These are phyloP conservation scores for Drosophila repleta DNA, from an alignment of 1,140 invertebrate genomes.

Conservation along the genomic window DNA sequence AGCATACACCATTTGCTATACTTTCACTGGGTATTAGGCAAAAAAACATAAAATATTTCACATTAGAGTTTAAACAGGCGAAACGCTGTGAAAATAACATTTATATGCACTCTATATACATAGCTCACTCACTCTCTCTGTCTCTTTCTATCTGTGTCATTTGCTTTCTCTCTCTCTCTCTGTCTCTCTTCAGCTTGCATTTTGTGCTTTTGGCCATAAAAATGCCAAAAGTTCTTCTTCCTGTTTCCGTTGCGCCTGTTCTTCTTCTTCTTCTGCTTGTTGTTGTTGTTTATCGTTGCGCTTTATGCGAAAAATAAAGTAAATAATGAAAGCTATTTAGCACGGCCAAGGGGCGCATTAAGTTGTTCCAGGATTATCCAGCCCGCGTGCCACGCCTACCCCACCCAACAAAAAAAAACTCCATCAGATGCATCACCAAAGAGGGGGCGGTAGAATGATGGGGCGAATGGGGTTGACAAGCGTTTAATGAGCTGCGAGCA, in stretches of 20 bases:
- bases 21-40: neutral
- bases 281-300: constrained; percentile 17
- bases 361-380: constrained; percentile 62
- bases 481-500: constrained; percentile 72
- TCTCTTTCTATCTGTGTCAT: neutral
- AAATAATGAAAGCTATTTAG: constrained; percentile 81
- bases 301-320: constrained; percentile 66
- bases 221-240: constrained; percentile 49
- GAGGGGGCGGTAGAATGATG: neutral
- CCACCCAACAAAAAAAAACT: constrained; percentile 50
- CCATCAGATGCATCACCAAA: constrained; percentile 33
- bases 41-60: constrained; percentile 9
- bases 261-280: neutral
- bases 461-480: constrained; percentile 46
- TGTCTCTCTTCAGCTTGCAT: constrained; percentile 5
- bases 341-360: constrained; percentile 70
- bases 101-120: constrained; percentile 26
- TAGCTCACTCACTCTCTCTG: constrained; percentile 8
- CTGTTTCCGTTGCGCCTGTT: neutral
- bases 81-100: constrained; percentile 23
- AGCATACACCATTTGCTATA: neutral
- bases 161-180: constrained; percentile 4
- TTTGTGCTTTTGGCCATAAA: constrained; percentile 23
- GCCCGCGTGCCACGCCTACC: neutral
- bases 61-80: neutral